phyloP scores from a whole-genome alignment of 2,797 vertebrate genomes.

The Lophius americanus region DNA sequence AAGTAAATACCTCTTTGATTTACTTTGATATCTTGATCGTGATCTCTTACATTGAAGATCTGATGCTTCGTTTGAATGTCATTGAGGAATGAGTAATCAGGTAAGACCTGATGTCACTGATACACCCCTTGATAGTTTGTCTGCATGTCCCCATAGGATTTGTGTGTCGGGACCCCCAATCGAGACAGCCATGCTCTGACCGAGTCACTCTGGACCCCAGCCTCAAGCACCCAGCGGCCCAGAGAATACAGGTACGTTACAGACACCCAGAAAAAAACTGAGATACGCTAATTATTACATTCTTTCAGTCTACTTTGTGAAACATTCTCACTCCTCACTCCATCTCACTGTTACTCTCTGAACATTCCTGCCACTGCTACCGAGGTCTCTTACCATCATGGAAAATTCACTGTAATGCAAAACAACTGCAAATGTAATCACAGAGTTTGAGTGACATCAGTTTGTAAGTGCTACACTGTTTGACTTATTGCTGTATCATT shows the following conservation, averaged over 20 bases:
- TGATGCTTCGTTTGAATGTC: constrained; percentile 42
- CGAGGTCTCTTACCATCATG: constrained; percentile 61
- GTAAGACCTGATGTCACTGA: constrained; percentile 41
- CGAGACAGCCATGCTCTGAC: constrained; percentile 72
- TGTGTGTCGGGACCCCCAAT: constrained; percentile 90
- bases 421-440: constrained; percentile 77
- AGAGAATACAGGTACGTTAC: constrained; percentile 85
- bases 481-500: constrained; percentile 75
- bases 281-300: constrained; percentile 47
- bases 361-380: constrained; percentile 63
- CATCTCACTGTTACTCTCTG: constrained; percentile 49
- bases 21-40: neutral
- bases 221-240: constrained; percentile 75
- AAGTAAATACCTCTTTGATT: constrained; percentile 11
- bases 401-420: constrained; percentile 75
- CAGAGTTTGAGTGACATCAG: constrained; percentile 71
- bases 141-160: constrained; percentile 81
- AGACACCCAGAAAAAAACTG: constrained; percentile 1
- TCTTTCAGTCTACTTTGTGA: constrained; percentile 63
- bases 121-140: constrained; percentile 24
- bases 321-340: constrained; percentile 56
- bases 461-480: constrained; percentile 56
- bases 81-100: constrained; percentile 35
- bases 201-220: constrained; percentile 80
- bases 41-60: constrained; percentile 22